These are phyloP conservation scores for Sylvia borin DNA, from an alignment of 2,797 vertebrate species.

Conservation along the genomic window DNA sequence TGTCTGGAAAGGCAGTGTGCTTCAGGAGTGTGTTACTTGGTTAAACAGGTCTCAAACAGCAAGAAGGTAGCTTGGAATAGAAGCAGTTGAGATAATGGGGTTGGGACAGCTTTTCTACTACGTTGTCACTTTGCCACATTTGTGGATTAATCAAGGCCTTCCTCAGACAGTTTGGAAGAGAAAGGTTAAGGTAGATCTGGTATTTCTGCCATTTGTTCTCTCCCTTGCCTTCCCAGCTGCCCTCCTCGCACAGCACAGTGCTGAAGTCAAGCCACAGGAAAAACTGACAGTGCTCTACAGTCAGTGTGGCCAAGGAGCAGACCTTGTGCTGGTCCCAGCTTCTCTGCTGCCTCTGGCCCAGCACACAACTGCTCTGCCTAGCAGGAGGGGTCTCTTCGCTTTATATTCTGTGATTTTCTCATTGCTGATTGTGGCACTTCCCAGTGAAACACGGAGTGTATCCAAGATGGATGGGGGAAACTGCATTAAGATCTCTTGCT, in stretches of 20 bases:
- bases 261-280: neutral
- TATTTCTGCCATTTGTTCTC: neutral
- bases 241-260: fast-evolving
- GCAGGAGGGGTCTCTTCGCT: neutral
- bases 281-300: neutral
- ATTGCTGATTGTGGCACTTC: neutral
- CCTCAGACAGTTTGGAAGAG: neutral
- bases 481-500: neutral
- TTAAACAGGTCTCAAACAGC: neutral
- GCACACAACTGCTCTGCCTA: fast-evolving
- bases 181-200: neutral
- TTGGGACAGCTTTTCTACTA: neutral
- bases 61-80: neutral
- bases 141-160: neutral
- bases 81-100: neutral
- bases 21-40: neutral
- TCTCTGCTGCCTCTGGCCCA: neutral
- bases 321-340: neutral
- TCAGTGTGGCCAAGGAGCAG: neutral
- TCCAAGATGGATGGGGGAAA: neutral
- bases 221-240: neutral
- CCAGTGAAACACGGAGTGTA: fast-evolving
- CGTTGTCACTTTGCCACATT: fast-evolving
- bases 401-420: fast-evolving
- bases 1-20: neutral